A percentile compares a stretch with the other conserved stretches of the same genome.
Evolutionary conservation across 2,888 invertebrate species (phyloP).

Genomic region (Hemicrepidius hirtus): DNA sequence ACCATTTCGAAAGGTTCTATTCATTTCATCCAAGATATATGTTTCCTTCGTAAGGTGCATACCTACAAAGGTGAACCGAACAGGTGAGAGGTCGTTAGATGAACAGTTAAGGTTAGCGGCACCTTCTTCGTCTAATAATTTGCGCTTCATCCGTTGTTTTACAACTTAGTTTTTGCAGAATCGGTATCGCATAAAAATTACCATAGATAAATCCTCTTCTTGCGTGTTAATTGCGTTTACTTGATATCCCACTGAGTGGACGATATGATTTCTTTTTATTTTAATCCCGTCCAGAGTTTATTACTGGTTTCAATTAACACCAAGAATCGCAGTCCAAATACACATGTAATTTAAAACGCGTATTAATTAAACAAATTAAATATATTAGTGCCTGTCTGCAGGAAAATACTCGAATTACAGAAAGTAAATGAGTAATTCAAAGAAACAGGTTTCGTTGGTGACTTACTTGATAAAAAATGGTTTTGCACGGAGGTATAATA

Average conservation of each 20-base stretch:
- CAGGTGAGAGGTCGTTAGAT: slow-evolving; percentile 57
- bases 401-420: slow-evolving; percentile 43
- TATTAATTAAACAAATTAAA: slow-evolving; percentile 45
- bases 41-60: slow-evolving; percentile 54
- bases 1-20: slow-evolving; percentile 43
- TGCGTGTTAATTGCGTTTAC: slow-evolving; percentile 12
- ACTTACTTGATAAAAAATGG: slow-evolving; percentile 34
- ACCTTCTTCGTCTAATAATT: slow-evolving; percentile 51
- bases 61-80: slow-evolving; percentile 55
- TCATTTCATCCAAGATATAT: slow-evolving; percentile 50
- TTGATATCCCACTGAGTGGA: slow-evolving; percentile 20
- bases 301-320: slow-evolving; percentile 39
- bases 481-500: slow-evolving; percentile 23
- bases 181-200: not conserved
- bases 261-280: slow-evolving; percentile 37
- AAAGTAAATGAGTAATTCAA: slow-evolving; percentile 34
- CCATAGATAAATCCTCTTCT: no score
- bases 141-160: slow-evolving; percentile 21
- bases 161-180: not conserved
- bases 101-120: slow-evolving; percentile 58
- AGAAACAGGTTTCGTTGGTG: slow-evolving; percentile 36
- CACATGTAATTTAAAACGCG: slow-evolving; percentile 41
- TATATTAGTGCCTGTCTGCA: slow-evolving; percentile 41
- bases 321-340: slow-evolving; percentile 35
- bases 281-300: slow-evolving; percentile 20